Conservation (phyloP, 2,888 invertebrate species). For the Luperina testacea region DNA sequence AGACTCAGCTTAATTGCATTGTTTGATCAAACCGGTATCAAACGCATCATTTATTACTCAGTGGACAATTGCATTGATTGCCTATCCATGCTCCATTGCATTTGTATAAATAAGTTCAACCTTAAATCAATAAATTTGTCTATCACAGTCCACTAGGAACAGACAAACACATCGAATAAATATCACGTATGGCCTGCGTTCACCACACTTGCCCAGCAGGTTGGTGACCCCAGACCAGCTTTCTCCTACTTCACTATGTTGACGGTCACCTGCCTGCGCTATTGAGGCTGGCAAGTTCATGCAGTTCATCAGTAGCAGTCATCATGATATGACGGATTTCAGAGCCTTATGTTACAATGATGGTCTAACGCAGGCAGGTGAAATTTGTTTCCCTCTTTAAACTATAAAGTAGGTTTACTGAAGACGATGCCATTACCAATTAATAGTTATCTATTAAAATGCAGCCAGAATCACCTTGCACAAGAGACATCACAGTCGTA, state of each 20-base stretch:
- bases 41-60: conserved; percentile 15
- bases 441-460: conserved; percentile 15
- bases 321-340: conserved; percentile 17
- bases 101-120: not conserved
- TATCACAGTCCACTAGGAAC: not conserved
- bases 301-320: conserved; percentile 34
- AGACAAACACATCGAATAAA: conserved; percentile 20
- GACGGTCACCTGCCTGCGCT: conserved; percentile 38
- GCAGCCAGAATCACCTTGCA: conserved; percentile 17
- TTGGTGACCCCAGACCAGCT: conserved; percentile 51
- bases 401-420: not conserved
- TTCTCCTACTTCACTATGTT: conserved; percentile 36
- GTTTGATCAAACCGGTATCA: conserved; percentile 22
- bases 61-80: conserved; percentile 27
- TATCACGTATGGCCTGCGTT: conserved; percentile 18
- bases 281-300: conserved; percentile 42
- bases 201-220: conserved; percentile 41
- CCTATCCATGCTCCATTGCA: not conserved
- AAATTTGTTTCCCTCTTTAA: not conserved
- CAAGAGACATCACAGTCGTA: conserved; percentile 12
- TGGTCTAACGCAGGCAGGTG: not conserved
- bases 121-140: conserved; percentile 1
- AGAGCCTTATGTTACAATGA: not conserved
- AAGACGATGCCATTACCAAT: conserved; percentile 5
- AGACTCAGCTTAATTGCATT: conserved; percentile 10